Conservation (phyloP, 1,140 invertebrate genomes). For the Danaus plexippus region DNA sequence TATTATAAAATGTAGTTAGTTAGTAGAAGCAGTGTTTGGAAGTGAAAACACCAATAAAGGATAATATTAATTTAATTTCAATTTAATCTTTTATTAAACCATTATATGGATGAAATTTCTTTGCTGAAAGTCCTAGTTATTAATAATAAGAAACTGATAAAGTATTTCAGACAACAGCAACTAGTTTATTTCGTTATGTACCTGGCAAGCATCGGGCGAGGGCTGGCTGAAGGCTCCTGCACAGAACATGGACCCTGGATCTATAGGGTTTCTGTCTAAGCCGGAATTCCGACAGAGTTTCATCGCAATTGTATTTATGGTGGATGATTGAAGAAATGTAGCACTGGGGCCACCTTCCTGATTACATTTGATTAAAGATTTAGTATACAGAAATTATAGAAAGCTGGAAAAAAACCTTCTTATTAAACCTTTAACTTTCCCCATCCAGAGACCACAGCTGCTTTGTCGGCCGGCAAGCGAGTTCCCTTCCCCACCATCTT, state of each 20-base stretch:
- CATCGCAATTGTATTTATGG: conserved; percentile 55
- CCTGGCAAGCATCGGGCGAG: conserved; percentile 59
- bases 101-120: no score
- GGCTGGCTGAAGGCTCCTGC: conserved; percentile 53
- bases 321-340: conserved; percentile 51
- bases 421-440: conserved; percentile 43
- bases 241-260: conserved; percentile 59
- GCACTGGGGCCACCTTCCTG: conserved; percentile 54
- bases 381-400: not conserved
- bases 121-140: no score
- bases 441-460: conserved; percentile 58
- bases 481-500: conserved; percentile 34
- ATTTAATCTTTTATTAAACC: no score
- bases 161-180: no score
- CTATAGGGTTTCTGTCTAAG: conserved; percentile 50
- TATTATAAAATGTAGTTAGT: no score
- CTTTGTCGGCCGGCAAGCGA: conserved; percentile 32
- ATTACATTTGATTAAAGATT: not conserved
- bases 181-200: conserved; percentile 16
- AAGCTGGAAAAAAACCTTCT: no score
- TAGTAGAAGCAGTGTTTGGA: no score
- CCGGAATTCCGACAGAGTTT: conserved; percentile 53
- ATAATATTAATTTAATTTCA: no score
- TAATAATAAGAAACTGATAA: no score
- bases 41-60: no score